Conservation (phyloP, 2,888 invertebrate species). For the Caenorhabditis sp. region DNA sequence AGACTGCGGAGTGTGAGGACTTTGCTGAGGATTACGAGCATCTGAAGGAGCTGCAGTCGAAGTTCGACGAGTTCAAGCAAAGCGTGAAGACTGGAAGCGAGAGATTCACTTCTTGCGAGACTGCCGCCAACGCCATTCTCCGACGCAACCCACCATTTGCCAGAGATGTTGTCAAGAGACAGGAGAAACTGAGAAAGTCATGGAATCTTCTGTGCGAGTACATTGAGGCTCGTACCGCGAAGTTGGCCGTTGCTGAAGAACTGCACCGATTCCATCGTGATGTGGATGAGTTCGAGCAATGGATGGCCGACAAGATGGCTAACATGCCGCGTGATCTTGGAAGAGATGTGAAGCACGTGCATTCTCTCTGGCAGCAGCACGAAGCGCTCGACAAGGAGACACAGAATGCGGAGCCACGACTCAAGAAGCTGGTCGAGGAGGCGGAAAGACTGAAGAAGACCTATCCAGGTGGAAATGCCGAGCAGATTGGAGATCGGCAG, state of each 20-base stretch:
- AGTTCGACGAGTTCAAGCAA: constrained; percentile 93
- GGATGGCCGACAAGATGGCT: constrained; percentile 86
- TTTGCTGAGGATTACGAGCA: constrained; percentile 89
- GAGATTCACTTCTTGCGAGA: constrained; percentile 91
- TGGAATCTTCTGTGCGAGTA: constrained; percentile 92
- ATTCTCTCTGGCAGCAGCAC: constrained; percentile 88
- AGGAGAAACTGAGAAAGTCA: constrained; percentile 76
- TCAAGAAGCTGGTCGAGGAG: constrained; percentile 90
- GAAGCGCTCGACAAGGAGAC: constrained; percentile 94
- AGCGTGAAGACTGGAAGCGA: constrained; percentile 91
- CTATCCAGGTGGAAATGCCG: constrained; percentile 85
- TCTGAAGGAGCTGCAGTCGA: constrained; percentile 86
- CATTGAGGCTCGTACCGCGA: constrained; percentile 89
- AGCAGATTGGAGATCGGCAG: constrained; percentile 90
- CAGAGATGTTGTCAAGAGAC: constrained; percentile 86
- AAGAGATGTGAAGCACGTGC: constrained; percentile 87
- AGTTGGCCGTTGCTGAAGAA: constrained; percentile 93
- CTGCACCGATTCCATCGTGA: constrained; percentile 95
- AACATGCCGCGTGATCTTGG: constrained; percentile 87
- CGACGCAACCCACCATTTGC: constrained; percentile 88
- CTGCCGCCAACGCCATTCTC: constrained; percentile 87
- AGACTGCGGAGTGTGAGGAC: constrained; percentile 91
- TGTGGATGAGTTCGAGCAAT: constrained; percentile 74
- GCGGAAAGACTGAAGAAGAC: constrained; percentile 87
- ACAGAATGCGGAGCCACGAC: constrained; percentile 88